These are phyloP conservation scores for Drosophila vallismaia DNA, from an alignment of 2,888 invertebrate genomes.

Conservation along the genomic window DNA sequence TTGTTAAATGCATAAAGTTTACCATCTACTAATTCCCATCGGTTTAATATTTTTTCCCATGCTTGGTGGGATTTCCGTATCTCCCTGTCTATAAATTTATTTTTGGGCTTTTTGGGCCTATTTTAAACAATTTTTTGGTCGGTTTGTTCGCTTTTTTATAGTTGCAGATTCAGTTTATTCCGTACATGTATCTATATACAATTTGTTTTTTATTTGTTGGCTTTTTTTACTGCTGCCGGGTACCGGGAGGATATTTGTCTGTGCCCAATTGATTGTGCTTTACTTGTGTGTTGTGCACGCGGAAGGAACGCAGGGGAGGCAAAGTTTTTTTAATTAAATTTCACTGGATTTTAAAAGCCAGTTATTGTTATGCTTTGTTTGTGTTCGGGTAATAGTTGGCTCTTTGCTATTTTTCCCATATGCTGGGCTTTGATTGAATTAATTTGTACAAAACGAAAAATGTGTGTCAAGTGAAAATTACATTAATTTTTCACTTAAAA, in stretches of 20 bases:
- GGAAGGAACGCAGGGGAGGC: constrained; percentile 6
- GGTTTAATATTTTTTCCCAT: constrained; percentile 6
- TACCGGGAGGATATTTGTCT: constrained; percentile 64
- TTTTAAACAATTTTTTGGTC: constrained; percentile 37
- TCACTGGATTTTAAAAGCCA: constrained; percentile 74
- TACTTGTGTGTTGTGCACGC: constrained; percentile 48
- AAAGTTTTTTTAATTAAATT: constrained; percentile 70
- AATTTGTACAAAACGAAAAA: constrained; percentile 22
- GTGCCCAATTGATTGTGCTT: constrained; percentile 74
- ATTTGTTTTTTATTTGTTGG: constrained; percentile 29
- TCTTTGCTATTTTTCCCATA: constrained; percentile 23
- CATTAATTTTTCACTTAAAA: constrained; percentile 4
- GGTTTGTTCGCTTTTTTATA: constrained; percentile 53
- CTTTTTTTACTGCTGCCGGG: constrained; percentile 40
- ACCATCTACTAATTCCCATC: not conserved
- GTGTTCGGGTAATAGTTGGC: constrained; percentile 11
- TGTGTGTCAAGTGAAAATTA: not conserved
- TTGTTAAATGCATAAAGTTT: constrained; percentile 3
- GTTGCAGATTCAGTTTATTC: constrained; percentile 46
- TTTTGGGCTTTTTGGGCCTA: constrained; percentile 17
- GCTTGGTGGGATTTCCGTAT: constrained; percentile 4
- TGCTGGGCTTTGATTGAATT: constrained; percentile 58
- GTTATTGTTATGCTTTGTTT: constrained; percentile 32
- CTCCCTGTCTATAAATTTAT: constrained; percentile 8
- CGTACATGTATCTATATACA: constrained; percentile 19